Conservation (phyloP, 2,797 vertebrate species). For the Discoglossus pictus region DNA sequence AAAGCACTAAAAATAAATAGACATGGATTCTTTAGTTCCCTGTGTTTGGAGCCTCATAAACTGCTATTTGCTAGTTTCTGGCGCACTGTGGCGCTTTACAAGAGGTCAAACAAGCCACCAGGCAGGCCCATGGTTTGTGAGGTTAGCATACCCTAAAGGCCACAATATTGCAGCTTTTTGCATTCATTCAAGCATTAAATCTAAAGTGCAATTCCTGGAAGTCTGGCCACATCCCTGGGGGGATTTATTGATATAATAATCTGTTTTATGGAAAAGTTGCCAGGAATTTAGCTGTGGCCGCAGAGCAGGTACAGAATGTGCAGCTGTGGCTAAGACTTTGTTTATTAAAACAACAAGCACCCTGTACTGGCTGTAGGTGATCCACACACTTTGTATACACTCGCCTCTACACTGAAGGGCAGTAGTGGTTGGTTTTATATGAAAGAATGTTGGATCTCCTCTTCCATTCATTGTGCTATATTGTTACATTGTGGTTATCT, state of each 20-base stretch:
- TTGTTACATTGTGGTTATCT: no score
- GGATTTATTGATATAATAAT: constrained; percentile 5
- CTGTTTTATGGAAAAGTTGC: constrained; percentile 2
- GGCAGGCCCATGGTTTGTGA: neutral
- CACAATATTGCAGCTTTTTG: neutral
- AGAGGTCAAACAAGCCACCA: neutral
- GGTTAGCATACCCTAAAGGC: neutral
- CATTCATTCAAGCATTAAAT: constrained; percentile 9
- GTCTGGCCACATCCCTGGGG: neutral
- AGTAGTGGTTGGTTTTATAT: no score
- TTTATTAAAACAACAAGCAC: neutral
- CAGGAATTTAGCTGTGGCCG: neutral
- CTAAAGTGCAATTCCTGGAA: constrained; percentile 11
- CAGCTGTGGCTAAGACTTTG: constrained; percentile 3
- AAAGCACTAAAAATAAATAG: neutral
- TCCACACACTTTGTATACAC: no score
- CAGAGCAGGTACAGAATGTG: constrained; percentile 8
- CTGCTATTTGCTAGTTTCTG: neutral
- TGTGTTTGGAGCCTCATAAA: neutral
- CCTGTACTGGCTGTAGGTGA: neutral
- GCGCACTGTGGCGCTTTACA: neutral
- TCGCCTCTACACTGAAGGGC: no score
- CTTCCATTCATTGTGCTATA: no score
- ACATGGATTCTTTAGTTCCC: neutral
- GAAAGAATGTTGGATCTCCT: no score